Base-by-base conservation (phyloP, 2,797 vertebrate species). In the Hoplostethus atlanticus region DNA sequence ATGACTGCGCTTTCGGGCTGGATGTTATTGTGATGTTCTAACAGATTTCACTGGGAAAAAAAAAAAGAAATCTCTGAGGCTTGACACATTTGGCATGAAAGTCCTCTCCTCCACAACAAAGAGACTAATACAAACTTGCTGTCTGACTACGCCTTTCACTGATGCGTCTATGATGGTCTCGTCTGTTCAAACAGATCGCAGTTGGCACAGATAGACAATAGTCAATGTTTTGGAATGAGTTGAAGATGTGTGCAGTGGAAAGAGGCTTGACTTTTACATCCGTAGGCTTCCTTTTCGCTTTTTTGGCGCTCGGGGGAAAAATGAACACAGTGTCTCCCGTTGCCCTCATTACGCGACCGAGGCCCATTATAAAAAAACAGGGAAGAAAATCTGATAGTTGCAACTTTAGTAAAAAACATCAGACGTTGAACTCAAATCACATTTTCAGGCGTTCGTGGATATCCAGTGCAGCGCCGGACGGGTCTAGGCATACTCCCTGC, bases 401-500 rank as follows among this genome's bases (percentile, higher is more conserved):
- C 48, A 25, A n/a, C 15, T 60, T 48, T n/a, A 42, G 13, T 1
- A 0, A 28, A 62, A 8, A 72, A 28, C n/a, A 57, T 11, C 38
- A 47, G 34, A 36, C 46, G 55, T 36, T 6, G n/a, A 21, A 30
- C 8, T 4, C 48, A 60, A 76, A 80, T 77, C 28, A 44, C 44
- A 59, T 66, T 46, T 28, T 67, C 53, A 75, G 67, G 70, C 31
- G 15, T 40, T 61, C 48, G 25, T 46, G 59, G 57, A 52, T 80
- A 69, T 79, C 71, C 52, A 40, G 60, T 53, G 58, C 10, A 36
- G 36, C 66, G 9, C 42, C 79, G 56, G 40, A 50, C 52, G 60
- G 66, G 72, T 80, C 75, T 68, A 58, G 60, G 53, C 71, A 77
- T 68, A 70, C 51, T 88, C 65, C 52, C 64, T 86, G 40, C 36